Base-by-base conservation (phyloP, 2,113 vertebrate species). In the Tenrec ecaudatus region DNA sequence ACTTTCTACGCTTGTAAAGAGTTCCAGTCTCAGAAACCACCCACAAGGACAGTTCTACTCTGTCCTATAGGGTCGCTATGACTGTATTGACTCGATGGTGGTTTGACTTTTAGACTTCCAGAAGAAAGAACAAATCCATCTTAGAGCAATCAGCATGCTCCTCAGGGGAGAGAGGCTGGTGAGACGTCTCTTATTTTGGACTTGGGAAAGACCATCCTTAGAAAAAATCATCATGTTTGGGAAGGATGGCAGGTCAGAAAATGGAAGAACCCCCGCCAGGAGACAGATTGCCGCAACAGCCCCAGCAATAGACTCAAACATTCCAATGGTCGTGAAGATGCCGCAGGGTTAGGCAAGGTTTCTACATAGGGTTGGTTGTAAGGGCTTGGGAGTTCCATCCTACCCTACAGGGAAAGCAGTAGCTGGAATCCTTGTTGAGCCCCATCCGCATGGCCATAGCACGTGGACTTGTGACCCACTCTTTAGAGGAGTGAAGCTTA, bases 401-500 rank as follows among this genome's bases (percentile, higher is more conserved):
- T 53, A 23, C 76, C 43, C 5, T 10, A 9, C 47, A n/a, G 1
- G 15, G 57, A 31, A 43, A 71, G 16, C 38, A 43, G 36, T 69
- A 40, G 47, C 7, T 15, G 16, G 64, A 6, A 23, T 1, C 4
- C 3, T 0, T 60, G 4, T 16, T 12, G 22, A 81, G 5, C 31
- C 40, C 16, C 16, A 4, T 33, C 47, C 47, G 47, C 47, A 53
- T 53, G 47, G 9, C 47, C 9, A 53, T 10, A 53, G 47, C 47
- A 20, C 0, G 1, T 0, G 8, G 1, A 31, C 40, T 33, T n/a
- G 19, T 0, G 22, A 15, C 1, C 79, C 38, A 47, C 15, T 17
- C 43, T 33, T 27, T 6, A 27, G 5, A 33, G 57, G 47, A 23
- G 11, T 2, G 3, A 33, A 14, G 15, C 25, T 27, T 20, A 69